Evolutionary conservation across 2,888 invertebrate genomes (phyloP), one percentile per base, ranked within the genome.

Genomic region (Nudaria mundana): DNA sequence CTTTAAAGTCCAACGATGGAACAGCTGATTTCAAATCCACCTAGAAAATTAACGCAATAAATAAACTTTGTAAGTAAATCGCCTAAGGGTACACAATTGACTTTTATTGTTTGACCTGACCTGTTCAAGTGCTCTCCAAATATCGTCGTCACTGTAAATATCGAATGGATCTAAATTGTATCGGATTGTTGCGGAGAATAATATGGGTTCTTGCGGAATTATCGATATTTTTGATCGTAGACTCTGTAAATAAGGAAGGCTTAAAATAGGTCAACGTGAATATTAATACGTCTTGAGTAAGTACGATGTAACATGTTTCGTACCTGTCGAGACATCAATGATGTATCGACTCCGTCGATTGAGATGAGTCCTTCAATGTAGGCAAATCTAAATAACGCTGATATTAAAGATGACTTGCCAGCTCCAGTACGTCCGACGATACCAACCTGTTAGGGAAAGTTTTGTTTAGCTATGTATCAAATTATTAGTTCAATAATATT

Each of bases 161-260:
- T 91, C 85, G 68, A 94, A 95, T 0, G 95, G 95, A 81, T 95
- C 95, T 54, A 95, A 82, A 75, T 95, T 95, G 66, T 92, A 91
- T 57, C 94, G 81, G 43, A 94, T 83, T 8, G 93, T 94, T 76
- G 67, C 82, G 7, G 81, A 81, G 73, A 97, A 97, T 10, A 97
- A 76, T 2, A 97, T 93, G 0, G 97, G 97, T 66, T 97, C 97
- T 90, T 98, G 93, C 1, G 92, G 92, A 40, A 93, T 93, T 40
- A 92, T 92, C 31, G 92, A 91, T 37, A 93, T 34, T 34, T 91
- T 91, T 3, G 90, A 90, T 33, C 93, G 80, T 16, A 93, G 74
- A 10, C 88, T 84, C 77, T 91, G 88, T 8, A 92, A 76, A 23
- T 34, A 34, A 29, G 4, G 41, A 49, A n/a, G 3, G n/a, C 2